Conservation (phyloP, 2,888 invertebrate genomes). For the Aspidiotus destructor region DNA sequence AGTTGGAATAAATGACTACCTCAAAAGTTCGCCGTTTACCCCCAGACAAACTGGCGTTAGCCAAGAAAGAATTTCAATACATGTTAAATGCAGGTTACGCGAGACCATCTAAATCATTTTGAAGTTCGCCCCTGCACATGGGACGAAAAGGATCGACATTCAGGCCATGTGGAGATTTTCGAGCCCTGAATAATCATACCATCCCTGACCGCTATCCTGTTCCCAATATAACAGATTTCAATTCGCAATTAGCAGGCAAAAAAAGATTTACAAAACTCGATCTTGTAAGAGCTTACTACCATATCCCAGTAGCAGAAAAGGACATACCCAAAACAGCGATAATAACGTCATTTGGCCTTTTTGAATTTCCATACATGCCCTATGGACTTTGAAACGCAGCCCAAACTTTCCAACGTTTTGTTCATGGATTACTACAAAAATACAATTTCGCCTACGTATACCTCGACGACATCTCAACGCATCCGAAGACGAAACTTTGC, state of each 20-base stretch:
- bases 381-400: slow-evolving; percentile 37
- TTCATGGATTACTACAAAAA: neutral
- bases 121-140: too few relatives aligned
- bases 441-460: neutral
- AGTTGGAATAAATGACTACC: too few relatives aligned
- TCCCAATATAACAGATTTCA: slow-evolving; percentile 30
- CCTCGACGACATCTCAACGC: slow-evolving; percentile 24
- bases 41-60: too few relatives aligned
- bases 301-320: slow-evolving; percentile 37
- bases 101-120: too few relatives aligned
- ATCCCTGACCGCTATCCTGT: slow-evolving; percentile 14
- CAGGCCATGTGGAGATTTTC: too few relatives aligned
- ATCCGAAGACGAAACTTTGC: neutral
- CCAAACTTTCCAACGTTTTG: slow-evolving; percentile 16
- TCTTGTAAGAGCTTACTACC: slow-evolving; percentile 37
- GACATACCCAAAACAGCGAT: slow-evolving; percentile 39
- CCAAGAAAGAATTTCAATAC: too few relatives aligned
- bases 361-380: slow-evolving; percentile 36
- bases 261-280: slow-evolving; percentile 33
- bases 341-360: slow-evolving; percentile 37
- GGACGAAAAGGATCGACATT: too few relatives aligned
- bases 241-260: slow-evolving; percentile 23
- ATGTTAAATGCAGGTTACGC: too few relatives aligned
- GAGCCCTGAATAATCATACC: neutral
- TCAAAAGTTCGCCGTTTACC: too few relatives aligned